Percentiles rank a stretch among this genome's conserved stretches.
phyloP scores from a whole-genome alignment of 2,797 vertebrate genomes.

The Gymnocypris eckloni region DNA sequence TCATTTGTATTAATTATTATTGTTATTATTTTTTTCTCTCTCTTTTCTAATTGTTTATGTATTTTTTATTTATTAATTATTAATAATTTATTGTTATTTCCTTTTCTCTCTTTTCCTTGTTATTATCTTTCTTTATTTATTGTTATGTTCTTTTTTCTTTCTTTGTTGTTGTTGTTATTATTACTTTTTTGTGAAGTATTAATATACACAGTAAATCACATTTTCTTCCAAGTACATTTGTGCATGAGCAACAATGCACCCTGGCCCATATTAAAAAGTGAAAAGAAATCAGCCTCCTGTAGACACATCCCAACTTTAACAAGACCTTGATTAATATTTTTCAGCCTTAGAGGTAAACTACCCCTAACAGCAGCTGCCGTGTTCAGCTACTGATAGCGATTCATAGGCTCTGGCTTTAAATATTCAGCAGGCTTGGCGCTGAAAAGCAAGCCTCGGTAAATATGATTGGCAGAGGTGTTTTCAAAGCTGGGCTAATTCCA shows the following conservation, averaged over 20 bases:
- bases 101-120: too few species aligned
- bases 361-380: conserved; percentile 62
- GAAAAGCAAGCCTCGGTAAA: conserved; percentile 76
- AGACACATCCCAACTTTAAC: conserved; percentile 54
- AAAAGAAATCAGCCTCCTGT: conserved; percentile 23
- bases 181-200: too few species aligned
- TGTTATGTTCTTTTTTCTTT: too few species aligned
- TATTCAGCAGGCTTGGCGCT: conserved; percentile 70
- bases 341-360: conserved; percentile 58
- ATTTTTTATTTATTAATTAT: too few species aligned
- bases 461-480: conserved; percentile 82
- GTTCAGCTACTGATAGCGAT: conserved; percentile 65
- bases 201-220: background rate
- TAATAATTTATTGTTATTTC: too few species aligned
- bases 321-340: conserved; percentile 56
- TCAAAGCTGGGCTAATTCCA: conserved; percentile 84
- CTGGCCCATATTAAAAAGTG: conserved; percentile 49
- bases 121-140: too few species aligned
- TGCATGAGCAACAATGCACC: background rate
- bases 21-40: too few species aligned
- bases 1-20: too few species aligned
- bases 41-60: too few species aligned
- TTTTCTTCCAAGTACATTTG: conserved; percentile 37
- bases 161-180: too few species aligned
- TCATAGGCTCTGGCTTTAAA: conserved; percentile 69